phyloP scores from a whole-genome alignment of 2,888 invertebrate genomes.

The Auanema sp. region DNA sequence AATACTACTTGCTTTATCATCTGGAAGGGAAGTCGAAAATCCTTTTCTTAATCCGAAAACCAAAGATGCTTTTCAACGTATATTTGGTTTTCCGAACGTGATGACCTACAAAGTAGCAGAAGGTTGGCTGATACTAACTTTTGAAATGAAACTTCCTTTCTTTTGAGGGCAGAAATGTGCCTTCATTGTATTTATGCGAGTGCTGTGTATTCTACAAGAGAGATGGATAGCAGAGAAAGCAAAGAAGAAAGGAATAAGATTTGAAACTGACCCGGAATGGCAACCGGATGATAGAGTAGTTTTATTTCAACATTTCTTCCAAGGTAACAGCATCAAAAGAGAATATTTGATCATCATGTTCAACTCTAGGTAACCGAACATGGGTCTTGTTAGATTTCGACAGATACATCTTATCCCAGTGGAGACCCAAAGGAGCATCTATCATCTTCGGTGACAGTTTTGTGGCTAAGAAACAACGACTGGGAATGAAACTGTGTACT shows the following conservation, averaged over 20 bases:
- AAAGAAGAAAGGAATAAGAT: slow-evolving; percentile 49
- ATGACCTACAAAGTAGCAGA: slow-evolving; percentile 20
- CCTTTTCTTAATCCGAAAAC: slow-evolving; percentile 3
- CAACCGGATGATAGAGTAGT: slow-evolving; percentile 61
- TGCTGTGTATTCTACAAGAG: slow-evolving; percentile 45
- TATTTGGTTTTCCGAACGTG: slow-evolving; percentile 23
- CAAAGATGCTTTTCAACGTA: slow-evolving; percentile 9
- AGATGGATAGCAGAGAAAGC: slow-evolving; percentile 45
- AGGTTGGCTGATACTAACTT: slow-evolving; percentile 7
- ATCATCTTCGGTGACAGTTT: slow-evolving; percentile 60
- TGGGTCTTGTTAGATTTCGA: slow-evolving; percentile 62
- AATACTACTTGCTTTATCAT: slow-evolving; percentile 22
- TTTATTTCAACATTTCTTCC: slow-evolving; percentile 52
- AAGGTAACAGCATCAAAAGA: slow-evolving; percentile 4
- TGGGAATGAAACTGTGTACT: slow-evolving; percentile 49
- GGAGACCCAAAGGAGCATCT: slow-evolving; percentile 54
- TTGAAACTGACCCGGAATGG: slow-evolving; percentile 61
- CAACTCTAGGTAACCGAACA: slow-evolving; percentile 54
- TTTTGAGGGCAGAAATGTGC: slow-evolving; percentile 49
- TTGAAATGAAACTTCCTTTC: not conserved
- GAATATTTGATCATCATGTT: not conserved
- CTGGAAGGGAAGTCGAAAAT: slow-evolving; percentile 13
- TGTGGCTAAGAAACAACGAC: slow-evolving; percentile 40
- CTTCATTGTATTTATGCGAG: slow-evolving; percentile 49
- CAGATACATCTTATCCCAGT: slow-evolving; percentile 53